A percentile compares a stretch with the other conserved stretches of the same genome.
phyloP scores from a whole-genome alignment of 1,140 invertebrate genomes.

The Onthophagus taurus region DNA sequence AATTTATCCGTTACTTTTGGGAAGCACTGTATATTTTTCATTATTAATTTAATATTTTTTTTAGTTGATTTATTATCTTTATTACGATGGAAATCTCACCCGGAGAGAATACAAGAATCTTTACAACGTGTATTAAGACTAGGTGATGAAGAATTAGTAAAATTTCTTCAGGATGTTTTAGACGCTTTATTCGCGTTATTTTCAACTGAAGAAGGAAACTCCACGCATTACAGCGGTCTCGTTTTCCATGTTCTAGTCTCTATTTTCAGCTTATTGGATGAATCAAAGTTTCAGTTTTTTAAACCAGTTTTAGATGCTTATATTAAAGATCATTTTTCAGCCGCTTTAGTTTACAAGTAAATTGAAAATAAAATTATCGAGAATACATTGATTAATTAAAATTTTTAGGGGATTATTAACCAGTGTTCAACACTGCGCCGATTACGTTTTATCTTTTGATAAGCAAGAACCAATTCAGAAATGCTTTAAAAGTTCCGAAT shows the following conservation, averaged over 20 bases:
- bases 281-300: slow-evolving; percentile 90
- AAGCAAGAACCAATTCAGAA: slow-evolving; percentile 82
- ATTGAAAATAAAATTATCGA: slow-evolving; percentile 21
- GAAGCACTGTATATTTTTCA: too few relatives aligned
- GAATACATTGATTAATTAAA: slow-evolving; percentile 3
- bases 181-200: slow-evolving; percentile 93
- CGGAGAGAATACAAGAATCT: slow-evolving; percentile 77
- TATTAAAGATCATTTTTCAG: slow-evolving; percentile 90
- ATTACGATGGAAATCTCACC: slow-evolving; percentile 82
- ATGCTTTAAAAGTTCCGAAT: slow-evolving; percentile 84
- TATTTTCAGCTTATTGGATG: slow-evolving; percentile 86
- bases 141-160: slow-evolving; percentile 85
- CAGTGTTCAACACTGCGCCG: slow-evolving; percentile 85
- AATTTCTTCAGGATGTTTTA: slow-evolving; percentile 91
- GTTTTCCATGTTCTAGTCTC: slow-evolving; percentile 69
- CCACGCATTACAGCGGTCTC: slow-evolving; percentile 51
- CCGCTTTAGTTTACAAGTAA: slow-evolving; percentile 89
- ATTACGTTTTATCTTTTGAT: slow-evolving; percentile 73
- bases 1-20: too few relatives aligned
- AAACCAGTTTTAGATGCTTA: slow-evolving; percentile 93
- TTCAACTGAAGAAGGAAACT: slow-evolving; percentile 85
- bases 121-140: slow-evolving; percentile 68
- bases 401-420: slow-evolving; percentile 64
- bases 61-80: slow-evolving; percentile 77
- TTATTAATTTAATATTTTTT: slow-evolving; percentile 26